Evolutionary conservation across 2,797 vertebrate genomes (phyloP).

Genomic region (Acrocephalus scirpaceus): DNA sequence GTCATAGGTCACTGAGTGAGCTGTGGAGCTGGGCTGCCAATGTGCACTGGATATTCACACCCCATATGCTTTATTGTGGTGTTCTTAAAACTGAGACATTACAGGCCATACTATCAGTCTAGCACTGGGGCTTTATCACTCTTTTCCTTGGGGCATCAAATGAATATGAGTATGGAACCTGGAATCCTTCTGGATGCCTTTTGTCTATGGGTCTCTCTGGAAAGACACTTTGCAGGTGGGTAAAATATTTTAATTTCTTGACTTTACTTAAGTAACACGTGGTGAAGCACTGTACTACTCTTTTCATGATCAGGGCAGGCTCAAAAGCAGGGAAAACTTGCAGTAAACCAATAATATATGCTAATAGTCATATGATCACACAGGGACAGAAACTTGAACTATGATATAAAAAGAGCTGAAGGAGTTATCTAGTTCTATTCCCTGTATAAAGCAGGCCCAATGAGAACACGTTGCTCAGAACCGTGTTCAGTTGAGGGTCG

Average conservation of each 20-base stretch:
- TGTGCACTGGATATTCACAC: background rate
- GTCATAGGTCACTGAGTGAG: slow-evolving; percentile 15
- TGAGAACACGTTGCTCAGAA: background rate
- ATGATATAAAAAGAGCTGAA: background rate
- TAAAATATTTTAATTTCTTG: background rate
- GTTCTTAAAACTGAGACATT: background rate
- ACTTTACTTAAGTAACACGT: background rate
- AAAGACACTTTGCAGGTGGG: background rate
- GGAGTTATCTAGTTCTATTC: accelerated
- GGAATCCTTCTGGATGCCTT: background rate
- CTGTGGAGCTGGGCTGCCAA: background rate
- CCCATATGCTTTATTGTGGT: background rate
- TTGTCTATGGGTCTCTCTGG: background rate
- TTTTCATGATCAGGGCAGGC: background rate
- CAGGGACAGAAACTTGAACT: background rate
- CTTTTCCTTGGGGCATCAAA: background rate
- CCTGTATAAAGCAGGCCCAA: background rate
- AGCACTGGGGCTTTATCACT: accelerated
- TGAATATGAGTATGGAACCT: background rate
- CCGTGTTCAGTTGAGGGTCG: accelerated
- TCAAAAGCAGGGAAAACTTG: background rate
- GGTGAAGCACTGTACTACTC: background rate
- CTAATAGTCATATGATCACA: background rate
- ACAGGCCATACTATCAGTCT: background rate
- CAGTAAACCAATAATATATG: background rate